Percentiles rank a stretch among this genome's conserved stretches.
phyloP scores from a whole-genome alignment of 2,113 vertebrate genomes.

The Urocynchramus pylzowi region DNA sequence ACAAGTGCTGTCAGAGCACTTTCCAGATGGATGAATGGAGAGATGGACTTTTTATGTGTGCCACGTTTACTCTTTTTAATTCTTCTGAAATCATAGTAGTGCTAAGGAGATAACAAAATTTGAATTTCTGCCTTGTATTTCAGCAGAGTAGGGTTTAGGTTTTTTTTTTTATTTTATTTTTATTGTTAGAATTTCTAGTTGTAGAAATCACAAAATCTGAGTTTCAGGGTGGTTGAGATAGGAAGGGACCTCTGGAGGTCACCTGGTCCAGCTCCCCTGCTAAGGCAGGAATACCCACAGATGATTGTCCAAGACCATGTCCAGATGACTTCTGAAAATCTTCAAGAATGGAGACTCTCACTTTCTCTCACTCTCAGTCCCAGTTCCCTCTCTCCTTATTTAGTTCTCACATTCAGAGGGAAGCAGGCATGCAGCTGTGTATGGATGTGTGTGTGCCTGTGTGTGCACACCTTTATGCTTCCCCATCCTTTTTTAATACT shows the following conservation, averaged over 20 bases:
- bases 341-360: neutral
- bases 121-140: neutral
- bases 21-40: neutral
- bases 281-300: neutral
- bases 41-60: neutral
- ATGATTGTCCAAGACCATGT: neutral
- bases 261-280: neutral
- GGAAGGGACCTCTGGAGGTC: neutral
- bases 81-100: neutral
- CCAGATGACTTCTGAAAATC: neutral
- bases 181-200: neutral
- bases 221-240: neutral
- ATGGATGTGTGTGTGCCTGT: neutral
- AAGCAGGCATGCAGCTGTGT: neutral
- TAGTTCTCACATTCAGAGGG: neutral
- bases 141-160: neutral
- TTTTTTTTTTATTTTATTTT: neutral
- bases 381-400: neutral
- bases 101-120: neutral
- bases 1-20: neutral
- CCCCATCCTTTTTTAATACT: neutral
- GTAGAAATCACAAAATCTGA: neutral
- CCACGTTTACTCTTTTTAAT: neutral
- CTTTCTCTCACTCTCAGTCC: neutral
- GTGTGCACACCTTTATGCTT: neutral